Base-by-base conservation (phyloP, 2,888 invertebrate genomes). In the Eupsilia transversa region DNA sequence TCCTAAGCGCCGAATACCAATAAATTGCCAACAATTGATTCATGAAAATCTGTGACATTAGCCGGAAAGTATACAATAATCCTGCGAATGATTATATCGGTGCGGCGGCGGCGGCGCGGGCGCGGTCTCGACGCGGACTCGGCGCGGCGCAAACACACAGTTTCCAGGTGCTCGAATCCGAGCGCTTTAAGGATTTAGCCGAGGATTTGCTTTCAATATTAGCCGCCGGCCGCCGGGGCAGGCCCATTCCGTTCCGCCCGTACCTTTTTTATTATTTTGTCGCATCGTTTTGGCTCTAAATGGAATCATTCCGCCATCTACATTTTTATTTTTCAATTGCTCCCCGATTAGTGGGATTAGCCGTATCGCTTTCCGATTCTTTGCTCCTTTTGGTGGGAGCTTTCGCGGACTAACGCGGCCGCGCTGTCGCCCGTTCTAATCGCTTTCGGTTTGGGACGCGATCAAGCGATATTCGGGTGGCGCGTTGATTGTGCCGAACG, bases 291-390 rank as follows among this genome's bases (percentile, higher is more conserved):
- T 95, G 96, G 94, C 94, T 94, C 95, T 92, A 95, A 96, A 96
- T 95, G 96, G 96, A 96, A 96, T 96, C 94, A 96, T 96, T 96
- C 94, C 92, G 94, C 95, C 94, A 96, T 96, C 96, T 96, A 95
- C 96, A 96, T 96, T 96, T 96, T 96, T 96, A 96, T 96, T 96
- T 96, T 96, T 96, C 96, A 96, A 96, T 96, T 96, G 96, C 94
- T 90, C 93, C 87, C 92, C 96, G 96, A 96, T 96, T 96, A 96
- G 95, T 96, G 93, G 96, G 96, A 96, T 96, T 96, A 96, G 94
- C 90, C 93, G 92, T 95, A 95, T 96, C 94, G 96, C 94, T 96
- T 95, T 95, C 91, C 95, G 96, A 96, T 94, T 94, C 94, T 96
- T 96, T 95, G 94, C 93, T 95, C 92, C 91, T 94, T 96, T 96